Evolutionary conservation across 2,888 invertebrate genomes (phyloP).

Genomic region (Folsomia manolachei): DNA sequence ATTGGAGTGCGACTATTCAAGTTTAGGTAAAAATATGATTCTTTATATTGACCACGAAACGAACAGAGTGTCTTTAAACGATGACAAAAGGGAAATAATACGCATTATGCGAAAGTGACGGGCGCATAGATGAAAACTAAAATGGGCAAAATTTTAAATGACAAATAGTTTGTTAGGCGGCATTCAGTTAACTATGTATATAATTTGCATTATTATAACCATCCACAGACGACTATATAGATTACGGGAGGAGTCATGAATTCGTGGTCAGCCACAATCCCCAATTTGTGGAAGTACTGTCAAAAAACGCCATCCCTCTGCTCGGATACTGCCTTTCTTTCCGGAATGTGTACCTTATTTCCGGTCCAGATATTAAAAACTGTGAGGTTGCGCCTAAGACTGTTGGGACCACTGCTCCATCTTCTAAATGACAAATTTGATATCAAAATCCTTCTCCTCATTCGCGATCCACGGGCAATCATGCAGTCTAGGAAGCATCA

Average conservation of each 20-base stretch:
- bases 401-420: slow-evolving; percentile 68
- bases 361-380: slow-evolving; percentile 87
- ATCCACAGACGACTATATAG: slow-evolving; percentile 66
- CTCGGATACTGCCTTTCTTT: slow-evolving; percentile 69
- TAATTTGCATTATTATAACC: slow-evolving; percentile 8
- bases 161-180: too few species aligned
- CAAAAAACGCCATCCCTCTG: slow-evolving; percentile 65
- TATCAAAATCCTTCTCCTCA: slow-evolving; percentile 63
- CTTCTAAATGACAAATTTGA: slow-evolving; percentile 64
- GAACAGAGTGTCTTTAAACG: slow-evolving; percentile 26
- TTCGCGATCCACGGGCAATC: slow-evolving; percentile 82
- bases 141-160: too few species aligned
- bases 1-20: slow-evolving; percentile 72
- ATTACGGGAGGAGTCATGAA: slow-evolving; percentile 73
- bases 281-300: slow-evolving; percentile 79
- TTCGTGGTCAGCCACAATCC: too few species aligned
- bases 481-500: slow-evolving; percentile 67
- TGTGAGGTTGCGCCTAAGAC: slow-evolving; percentile 71
- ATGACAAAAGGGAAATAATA: not conserved
- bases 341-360: slow-evolving; percentile 75
- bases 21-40: slow-evolving; percentile 66
- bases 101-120: too few species aligned
- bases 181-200: too few species aligned
- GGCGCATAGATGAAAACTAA: too few species aligned
- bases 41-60: too few species aligned